Percentiles rank a stretch among this genome's conserved stretches.
These are phyloP conservation scores for Thymelicus acteon DNA, from an alignment of 2,888 invertebrate species.

Conservation along the genomic window DNA sequence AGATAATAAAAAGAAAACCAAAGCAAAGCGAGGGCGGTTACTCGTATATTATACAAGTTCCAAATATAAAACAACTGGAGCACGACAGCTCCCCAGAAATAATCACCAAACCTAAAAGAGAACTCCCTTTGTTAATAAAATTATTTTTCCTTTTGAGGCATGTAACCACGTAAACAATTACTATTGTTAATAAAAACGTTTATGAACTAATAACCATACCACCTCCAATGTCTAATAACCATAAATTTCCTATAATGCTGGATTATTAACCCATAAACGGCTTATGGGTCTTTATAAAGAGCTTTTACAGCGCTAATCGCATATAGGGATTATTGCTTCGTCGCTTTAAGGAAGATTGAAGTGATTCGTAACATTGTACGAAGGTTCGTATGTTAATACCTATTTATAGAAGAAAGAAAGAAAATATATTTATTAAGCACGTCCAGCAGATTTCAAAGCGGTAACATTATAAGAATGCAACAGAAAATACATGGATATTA, in stretches of 20 bases:
- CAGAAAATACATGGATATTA: too few relatives aligned
- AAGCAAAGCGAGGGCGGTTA: too few relatives aligned
- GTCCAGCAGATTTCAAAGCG: too few relatives aligned
- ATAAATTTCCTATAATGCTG: conserved; percentile 7
- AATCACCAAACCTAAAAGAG: too few relatives aligned
- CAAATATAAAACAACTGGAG: too few relatives aligned
- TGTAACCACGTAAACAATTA: neutral
- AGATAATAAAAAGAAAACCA: too few relatives aligned
- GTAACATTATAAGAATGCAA: too few relatives aligned
- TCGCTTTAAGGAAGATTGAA: neutral
- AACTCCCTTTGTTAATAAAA: neutral
- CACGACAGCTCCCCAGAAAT: too few relatives aligned
- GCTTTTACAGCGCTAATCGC: conserved; percentile 9
- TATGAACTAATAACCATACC: conserved; percentile 8
- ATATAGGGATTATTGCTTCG: conserved; percentile 2
- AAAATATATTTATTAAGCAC: too few relatives aligned
- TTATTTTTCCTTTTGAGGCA: neutral
- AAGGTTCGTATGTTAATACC: neutral
- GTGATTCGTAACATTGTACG: neutral
- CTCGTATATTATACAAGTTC: too few relatives aligned
- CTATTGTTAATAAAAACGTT: neutral
- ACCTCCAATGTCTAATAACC: conserved; percentile 11
- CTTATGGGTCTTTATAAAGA: neutral
- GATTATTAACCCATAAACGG: conserved; percentile 10
- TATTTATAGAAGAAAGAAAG: too few relatives aligned